A percentile compares a stretch with the other conserved stretches of the same genome.
Conservation (phyloP, 2,113 vertebrate genomes). For the Chrysemys picta region DNA sequence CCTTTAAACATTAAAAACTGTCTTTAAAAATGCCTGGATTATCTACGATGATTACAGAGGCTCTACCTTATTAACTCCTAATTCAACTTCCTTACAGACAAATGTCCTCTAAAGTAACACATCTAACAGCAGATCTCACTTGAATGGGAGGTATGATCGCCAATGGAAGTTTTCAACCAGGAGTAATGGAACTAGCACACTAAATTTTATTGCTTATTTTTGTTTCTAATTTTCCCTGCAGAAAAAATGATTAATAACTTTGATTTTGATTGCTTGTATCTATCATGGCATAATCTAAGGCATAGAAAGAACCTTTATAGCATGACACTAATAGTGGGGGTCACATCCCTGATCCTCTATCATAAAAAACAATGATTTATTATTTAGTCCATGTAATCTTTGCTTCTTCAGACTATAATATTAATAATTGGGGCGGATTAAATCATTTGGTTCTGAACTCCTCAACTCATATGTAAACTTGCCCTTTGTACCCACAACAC, state of each 20-base stretch:
- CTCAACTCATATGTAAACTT: neutral
- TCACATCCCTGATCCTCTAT: slow-evolving; percentile 10
- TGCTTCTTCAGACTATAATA: slow-evolving; percentile 23
- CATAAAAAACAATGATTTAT: slow-evolving; percentile 15
- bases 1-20: neutral
- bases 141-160: neutral
- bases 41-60: slow-evolving; percentile 8
- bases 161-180: neutral
- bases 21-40: slow-evolving; percentile 5
- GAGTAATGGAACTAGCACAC: neutral
- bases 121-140: neutral
- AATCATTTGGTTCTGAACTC: slow-evolving; percentile 5
- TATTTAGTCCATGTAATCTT: slow-evolving; percentile 6
- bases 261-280: slow-evolving; percentile 30
- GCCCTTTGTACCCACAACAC: neutral
- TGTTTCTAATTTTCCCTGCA: neutral
- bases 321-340: slow-evolving; percentile 31
- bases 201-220: neutral
- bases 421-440: neutral
- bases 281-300: slow-evolving; percentile 21
- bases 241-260: slow-evolving; percentile 48
- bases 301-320: slow-evolving; percentile 33
- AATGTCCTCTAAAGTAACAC: neutral
- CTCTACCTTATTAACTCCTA: neutral
- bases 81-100: neutral